Evolutionary conservation across 2,888 invertebrate species (phyloP), one percentile per base, ranked within the genome.

Genomic region (Acronicta alni): DNA sequence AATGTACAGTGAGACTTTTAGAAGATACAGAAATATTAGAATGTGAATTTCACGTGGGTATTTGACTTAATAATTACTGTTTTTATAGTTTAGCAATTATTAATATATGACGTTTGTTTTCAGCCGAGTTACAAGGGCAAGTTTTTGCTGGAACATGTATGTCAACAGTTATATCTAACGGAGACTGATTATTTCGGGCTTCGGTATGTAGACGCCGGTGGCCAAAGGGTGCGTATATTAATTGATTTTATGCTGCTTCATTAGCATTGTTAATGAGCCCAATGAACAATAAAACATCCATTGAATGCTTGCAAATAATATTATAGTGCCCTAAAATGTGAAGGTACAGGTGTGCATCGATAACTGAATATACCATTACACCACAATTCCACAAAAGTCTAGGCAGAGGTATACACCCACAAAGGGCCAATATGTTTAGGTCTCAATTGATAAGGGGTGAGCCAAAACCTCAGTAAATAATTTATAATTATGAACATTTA

Each of bases 111-210:
- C 23, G 41, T 61, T 62, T 71, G 60, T 67, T 96, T 96, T 54
- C 93, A 98, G 98, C 96, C 97, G 75, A 97, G 97, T 89, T 97
- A 98, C 88, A 98, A 98, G 91, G 98, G 98, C 67, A 97, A 97
- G 91, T 97, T 96, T 92, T 95, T 99, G 78, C 94, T 99, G 86
- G 98, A 98, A 87, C 97, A 97, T 95, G 97, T 98, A 71, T 99
- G 98, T 91, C 97, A 97, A 85, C 97, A 98, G 88, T 95, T 99
- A 80, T 98, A 98, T 92, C 96, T 99, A 72, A 95, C 97, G 67
- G 99, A 99, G 93, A 98, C 97, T 83, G 99, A 99, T 92, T 99
- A 98, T 91, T 98, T 99, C 90, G 99, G 99, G 12, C 95, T 99
- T 70, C 96, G 98, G 68, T 99, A 97, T 96, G 98, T 98, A 73